Conservation (phyloP, 2,797 vertebrate species). For the Galagoides demidoff region DNA sequence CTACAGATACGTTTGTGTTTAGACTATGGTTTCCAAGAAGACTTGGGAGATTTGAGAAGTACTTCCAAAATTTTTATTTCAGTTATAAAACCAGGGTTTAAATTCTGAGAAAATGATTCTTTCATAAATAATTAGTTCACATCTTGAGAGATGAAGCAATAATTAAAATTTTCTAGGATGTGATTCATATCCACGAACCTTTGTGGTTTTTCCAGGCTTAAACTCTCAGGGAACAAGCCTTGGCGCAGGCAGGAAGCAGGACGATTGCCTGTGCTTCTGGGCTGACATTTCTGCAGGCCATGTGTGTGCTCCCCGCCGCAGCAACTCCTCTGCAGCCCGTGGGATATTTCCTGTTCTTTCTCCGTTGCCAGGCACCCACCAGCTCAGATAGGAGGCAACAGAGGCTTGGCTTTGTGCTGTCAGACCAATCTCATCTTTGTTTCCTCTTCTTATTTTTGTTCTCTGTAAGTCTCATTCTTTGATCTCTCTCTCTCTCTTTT, state of each 20-base stretch:
- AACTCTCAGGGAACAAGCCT: not conserved
- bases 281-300: conserved; percentile 4
- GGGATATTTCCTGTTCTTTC: conserved; percentile 40
- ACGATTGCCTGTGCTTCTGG: not conserved
- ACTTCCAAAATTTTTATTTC: not conserved
- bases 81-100: conserved; percentile 43
- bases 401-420: not conserved
- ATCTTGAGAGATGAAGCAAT: conserved; percentile 48
- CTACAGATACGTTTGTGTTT: not conserved
- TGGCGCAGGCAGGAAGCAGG: not conserved
- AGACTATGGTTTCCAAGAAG: not conserved
- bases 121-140: conserved; percentile 30
- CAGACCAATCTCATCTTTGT: not conserved
- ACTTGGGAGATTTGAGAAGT: not conserved
- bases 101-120: conserved; percentile 52
- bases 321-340: not conserved
- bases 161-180: not conserved
- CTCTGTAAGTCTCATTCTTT: not conserved
- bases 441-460: conserved; percentile 25
- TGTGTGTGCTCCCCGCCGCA: not conserved
- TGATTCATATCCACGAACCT: not conserved
- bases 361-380: conserved; percentile 22
- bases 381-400: not conserved
- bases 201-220: not conserved
- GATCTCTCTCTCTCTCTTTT: not conserved